These are phyloP conservation scores for Pandemis cinnamomeana DNA, from an alignment of 2,888 invertebrate species.

Conservation along the genomic window DNA sequence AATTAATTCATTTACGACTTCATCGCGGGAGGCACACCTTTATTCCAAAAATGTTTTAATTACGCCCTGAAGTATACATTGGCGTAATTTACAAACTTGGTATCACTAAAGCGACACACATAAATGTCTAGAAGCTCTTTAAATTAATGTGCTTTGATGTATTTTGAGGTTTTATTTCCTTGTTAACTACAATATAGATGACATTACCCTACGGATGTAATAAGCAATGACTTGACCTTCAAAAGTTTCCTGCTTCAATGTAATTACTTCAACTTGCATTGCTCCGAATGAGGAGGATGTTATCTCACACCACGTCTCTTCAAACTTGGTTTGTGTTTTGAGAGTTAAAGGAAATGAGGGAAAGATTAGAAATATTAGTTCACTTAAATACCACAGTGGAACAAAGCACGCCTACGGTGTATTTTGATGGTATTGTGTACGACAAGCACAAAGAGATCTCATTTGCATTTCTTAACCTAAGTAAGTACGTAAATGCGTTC, in stretches of 20 bases:
- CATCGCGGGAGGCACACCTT: slow-evolving; percentile 4
- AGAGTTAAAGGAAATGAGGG: slow-evolving; percentile 18
- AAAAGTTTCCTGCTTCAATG: slow-evolving; percentile 35
- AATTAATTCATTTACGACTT: slow-evolving; percentile 24
- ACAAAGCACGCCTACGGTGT: background rate
- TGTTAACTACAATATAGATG: slow-evolving; percentile 36
- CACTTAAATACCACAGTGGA: slow-evolving; percentile 16
- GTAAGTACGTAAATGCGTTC: background rate
- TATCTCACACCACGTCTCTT: slow-evolving; percentile 16
- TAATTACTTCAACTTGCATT: slow-evolving; percentile 49
- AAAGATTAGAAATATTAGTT: slow-evolving; percentile 22
- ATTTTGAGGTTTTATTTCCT: background rate
- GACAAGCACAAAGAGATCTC: background rate
- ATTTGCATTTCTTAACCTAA: slow-evolving; percentile 3
- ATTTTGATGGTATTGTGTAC: slow-evolving; percentile 1
- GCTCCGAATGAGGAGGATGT: slow-evolving; percentile 29
- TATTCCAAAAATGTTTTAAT: slow-evolving; percentile 21
- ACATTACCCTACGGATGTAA: slow-evolving; percentile 32
- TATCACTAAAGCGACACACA: slow-evolving; percentile 2
- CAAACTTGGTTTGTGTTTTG: slow-evolving; percentile 21
- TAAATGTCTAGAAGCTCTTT: slow-evolving; percentile 8
- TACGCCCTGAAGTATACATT: slow-evolving; percentile 10
- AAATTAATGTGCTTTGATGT: slow-evolving; percentile 10
- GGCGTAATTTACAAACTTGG: slow-evolving; percentile 27
- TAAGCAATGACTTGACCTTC: slow-evolving; percentile 41